A percentile compares a stretch with the other conserved stretches of the same genome.
Conservation (phyloP, 2,113 vertebrate genomes). For the Rallus limicola region DNA sequence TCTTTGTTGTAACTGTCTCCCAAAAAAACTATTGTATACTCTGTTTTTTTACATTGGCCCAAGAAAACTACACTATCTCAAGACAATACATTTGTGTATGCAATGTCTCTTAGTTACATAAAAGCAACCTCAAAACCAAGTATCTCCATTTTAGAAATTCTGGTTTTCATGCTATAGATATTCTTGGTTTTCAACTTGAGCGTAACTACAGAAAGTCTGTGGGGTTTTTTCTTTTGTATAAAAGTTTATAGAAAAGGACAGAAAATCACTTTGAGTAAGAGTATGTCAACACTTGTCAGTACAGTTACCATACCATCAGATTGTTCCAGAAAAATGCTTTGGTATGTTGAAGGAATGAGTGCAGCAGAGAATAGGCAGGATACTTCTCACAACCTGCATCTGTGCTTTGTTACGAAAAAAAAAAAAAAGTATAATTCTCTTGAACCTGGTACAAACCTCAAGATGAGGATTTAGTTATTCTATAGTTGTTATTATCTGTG, state of each 20-base stretch:
- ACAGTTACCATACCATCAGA: background rate
- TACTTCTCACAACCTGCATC: background rate
- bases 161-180: background rate
- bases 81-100: background rate
- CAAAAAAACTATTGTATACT: background rate
- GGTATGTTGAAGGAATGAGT: background rate
- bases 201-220: background rate
- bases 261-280: background rate
- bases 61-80: background rate
- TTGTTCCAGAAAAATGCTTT: background rate
- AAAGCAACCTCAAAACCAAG: background rate
- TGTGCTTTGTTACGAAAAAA: background rate
- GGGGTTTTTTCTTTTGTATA: background rate
- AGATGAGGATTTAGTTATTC: background rate
- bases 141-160: background rate
- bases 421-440: background rate
- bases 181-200: background rate
- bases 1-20: background rate
- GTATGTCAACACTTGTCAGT: background rate
- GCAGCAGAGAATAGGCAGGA: background rate
- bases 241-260: background rate
- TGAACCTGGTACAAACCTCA: background rate
- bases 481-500: background rate
- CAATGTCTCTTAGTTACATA: background rate
- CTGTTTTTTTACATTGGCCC: background rate